Evolutionary conservation across 2,888 invertebrate genomes (phyloP).

Genomic region (Chrysodeixis includens): DNA sequence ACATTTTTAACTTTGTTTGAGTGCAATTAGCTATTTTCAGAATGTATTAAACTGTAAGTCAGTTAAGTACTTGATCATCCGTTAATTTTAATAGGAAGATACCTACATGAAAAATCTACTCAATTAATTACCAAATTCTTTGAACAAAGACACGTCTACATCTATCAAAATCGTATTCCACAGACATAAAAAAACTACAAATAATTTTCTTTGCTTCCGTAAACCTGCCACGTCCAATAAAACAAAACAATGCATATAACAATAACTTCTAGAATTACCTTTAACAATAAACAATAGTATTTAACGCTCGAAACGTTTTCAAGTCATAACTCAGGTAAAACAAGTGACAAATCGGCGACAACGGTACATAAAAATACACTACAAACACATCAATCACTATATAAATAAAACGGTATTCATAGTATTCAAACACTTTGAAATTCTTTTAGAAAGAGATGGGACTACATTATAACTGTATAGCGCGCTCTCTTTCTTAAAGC

Average conservation of each 20-base stretch:
- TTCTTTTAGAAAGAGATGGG: neutral
- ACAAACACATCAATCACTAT: slow-evolving; percentile 21
- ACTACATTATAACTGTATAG: neutral
- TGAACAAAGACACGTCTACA: no score
- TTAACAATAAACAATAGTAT: neutral
- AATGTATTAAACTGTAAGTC: neutral
- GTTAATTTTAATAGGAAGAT: no score
- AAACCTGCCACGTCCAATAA: neutral
- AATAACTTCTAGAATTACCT: neutral
- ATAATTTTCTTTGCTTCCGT: neutral
- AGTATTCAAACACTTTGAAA: neutral
- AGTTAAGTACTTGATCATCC: no score
- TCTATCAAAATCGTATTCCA: no score
- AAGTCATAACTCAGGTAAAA: neutral
- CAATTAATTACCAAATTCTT: no score
- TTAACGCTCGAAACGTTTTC: neutral
- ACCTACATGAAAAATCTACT: no score
- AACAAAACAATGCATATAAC: neutral
- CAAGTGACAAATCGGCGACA: neutral
- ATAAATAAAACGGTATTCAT: no score
- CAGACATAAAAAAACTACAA: neutral
- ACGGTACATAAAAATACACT: slow-evolving; percentile 7
- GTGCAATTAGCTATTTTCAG: no score
- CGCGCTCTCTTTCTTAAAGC: neutral
- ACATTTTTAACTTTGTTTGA: no score